Conservation (phyloP, 2,888 invertebrate species). For the Luperina testacea region DNA sequence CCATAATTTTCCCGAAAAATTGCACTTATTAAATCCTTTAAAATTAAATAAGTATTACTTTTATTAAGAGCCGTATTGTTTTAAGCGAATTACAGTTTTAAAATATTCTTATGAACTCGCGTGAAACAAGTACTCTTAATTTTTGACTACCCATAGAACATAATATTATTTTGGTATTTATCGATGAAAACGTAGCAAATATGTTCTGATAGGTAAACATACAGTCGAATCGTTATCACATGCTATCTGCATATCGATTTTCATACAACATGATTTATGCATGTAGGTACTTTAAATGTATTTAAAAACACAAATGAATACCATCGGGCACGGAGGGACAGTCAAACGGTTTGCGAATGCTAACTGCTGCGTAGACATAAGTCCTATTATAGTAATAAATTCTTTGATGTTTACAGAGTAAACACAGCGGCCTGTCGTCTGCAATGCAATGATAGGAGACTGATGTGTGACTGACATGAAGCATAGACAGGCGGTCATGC, state of each 20-base stretch:
- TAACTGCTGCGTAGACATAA: constrained; percentile 6
- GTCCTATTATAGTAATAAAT: constrained; percentile 31
- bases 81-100: not conserved
- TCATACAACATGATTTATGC: not conserved
- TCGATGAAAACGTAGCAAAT: not conserved
- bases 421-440: constrained; percentile 28
- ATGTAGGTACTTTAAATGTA: not conserved
- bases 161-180: not conserved
- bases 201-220: not conserved
- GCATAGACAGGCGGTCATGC: not conserved
- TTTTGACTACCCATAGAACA: not conserved
- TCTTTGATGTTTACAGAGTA: constrained; percentile 39
- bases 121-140: not conserved
- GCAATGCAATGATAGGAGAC: not conserved
- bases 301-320: not conserved
- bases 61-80: not conserved
- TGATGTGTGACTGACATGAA: not conserved
- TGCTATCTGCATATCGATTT: not conserved
- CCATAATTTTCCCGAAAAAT: not conserved
- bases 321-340: not conserved
- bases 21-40: not conserved
- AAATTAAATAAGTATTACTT: not conserved
- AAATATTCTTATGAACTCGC: not conserved
- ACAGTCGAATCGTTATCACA: constrained; percentile 1
- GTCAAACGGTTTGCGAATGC: constrained; percentile 24